phyloP scores from a whole-genome alignment of 2,797 vertebrate species.

The Alca torda region DNA sequence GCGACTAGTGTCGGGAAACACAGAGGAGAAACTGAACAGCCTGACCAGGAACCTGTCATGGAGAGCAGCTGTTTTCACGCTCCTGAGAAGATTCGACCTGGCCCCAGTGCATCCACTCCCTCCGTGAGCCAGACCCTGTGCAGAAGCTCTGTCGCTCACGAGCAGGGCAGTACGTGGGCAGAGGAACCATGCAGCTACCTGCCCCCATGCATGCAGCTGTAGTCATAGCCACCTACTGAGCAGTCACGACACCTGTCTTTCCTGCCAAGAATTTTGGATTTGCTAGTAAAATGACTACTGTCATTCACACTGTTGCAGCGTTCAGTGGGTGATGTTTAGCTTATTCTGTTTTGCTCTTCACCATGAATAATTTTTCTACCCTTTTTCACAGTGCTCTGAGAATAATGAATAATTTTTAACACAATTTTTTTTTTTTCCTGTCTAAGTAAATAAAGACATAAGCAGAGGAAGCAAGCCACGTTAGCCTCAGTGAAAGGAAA shows the following conservation, averaged over 20 bases:
- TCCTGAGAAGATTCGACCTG: neutral
- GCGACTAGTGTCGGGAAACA: neutral
- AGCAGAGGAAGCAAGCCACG: neutral
- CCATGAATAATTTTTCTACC: neutral
- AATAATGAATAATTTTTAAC: neutral
- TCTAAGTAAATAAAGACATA: neutral
- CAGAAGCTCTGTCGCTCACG: accelerated
- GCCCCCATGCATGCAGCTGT: accelerated
- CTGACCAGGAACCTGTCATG: neutral
- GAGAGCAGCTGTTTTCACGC: neutral
- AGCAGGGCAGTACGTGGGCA: neutral
- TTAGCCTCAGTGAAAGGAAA: neutral
- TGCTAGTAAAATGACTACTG: neutral
- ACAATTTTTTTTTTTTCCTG: neutral
- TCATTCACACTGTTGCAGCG: neutral
- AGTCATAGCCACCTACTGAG: neutral
- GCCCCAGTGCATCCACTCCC: accelerated
- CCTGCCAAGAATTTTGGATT: neutral
- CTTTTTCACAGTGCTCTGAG: neutral
- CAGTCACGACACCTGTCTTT: neutral
- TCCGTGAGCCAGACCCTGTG: accelerated
- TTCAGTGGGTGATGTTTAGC: neutral
- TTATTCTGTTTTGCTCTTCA: neutral
- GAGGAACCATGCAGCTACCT: neutral
- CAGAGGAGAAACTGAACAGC: neutral